These are phyloP conservation scores for Rhabdornis inornatus DNA, from an alignment of 2,113 vertebrate genomes.

Conservation along the genomic window DNA sequence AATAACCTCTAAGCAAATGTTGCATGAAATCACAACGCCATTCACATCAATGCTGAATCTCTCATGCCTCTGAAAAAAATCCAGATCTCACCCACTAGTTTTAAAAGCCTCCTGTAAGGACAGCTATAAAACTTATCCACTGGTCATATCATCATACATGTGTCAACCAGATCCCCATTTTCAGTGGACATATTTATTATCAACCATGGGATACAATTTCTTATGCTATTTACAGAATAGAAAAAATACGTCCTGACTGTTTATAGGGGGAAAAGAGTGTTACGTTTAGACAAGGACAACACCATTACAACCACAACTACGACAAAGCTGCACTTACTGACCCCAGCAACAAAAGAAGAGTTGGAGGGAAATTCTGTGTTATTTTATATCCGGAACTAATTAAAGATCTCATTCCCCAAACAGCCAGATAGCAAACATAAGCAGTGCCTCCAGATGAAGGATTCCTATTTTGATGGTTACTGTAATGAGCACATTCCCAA, in stretches of 20 bases:
- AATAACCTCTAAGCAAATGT: constrained; percentile 27
- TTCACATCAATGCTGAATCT: background rate
- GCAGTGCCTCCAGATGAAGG: constrained; percentile 46
- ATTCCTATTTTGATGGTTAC: constrained; percentile 70
- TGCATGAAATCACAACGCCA: background rate
- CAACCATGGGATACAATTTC: constrained; percentile 22
- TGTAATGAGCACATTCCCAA: constrained; percentile 71
- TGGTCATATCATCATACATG: background rate
- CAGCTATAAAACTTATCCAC: background rate
- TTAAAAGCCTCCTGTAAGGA: background rate
- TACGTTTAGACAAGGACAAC: constrained; percentile 41
- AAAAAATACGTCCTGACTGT: constrained; percentile 43
- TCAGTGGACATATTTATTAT: background rate
- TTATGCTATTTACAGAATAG: constrained; percentile 26
- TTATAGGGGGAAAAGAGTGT: constrained; percentile 22
- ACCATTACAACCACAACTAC: constrained; percentile 59
- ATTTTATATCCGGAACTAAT: constrained; percentile 74
- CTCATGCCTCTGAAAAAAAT: background rate
- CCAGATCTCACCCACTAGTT: background rate
- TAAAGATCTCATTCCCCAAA: constrained; percentile 70
- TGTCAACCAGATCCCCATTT: background rate
- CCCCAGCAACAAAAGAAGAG: constrained; percentile 51
- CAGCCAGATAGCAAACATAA: constrained; percentile 60
- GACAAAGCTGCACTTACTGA: constrained; percentile 64
- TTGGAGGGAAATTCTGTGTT: constrained; percentile 55